phyloP scores from a whole-genome alignment of 2,888 invertebrate genomes.

The Brachypalpus laphriformis region DNA sequence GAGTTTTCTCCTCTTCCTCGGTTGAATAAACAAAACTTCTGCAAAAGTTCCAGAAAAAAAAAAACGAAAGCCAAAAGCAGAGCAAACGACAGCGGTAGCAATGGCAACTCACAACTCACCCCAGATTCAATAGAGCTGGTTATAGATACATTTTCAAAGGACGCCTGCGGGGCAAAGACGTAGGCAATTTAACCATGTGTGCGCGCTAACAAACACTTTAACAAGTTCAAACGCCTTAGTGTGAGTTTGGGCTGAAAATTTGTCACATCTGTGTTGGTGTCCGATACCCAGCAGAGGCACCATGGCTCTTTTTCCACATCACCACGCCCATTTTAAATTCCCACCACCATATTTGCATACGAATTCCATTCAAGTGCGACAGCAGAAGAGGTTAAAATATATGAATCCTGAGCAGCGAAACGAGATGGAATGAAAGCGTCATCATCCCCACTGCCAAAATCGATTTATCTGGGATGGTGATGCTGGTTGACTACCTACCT shows the following conservation, averaged over 20 bases:
- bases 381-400: conserved; percentile 1
- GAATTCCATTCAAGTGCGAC: background rate
- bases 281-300: conserved; percentile 22
- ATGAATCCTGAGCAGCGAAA: background rate
- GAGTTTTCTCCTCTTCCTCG: conserved; percentile 26
- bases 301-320: conserved; percentile 47
- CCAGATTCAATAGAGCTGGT: conserved; percentile 24
- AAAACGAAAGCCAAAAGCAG: background rate
- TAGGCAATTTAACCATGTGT: background rate
- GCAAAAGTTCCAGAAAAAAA: conserved; percentile 62
- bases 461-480: conserved; percentile 25
- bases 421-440: conserved; percentile 21
- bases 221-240: background rate
- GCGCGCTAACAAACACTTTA: conserved; percentile 30
- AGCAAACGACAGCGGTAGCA: conserved; percentile 41
- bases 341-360: conserved; percentile 56
- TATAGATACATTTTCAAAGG: conserved; percentile 45
- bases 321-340: conserved; percentile 65
- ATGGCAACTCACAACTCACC: conserved; percentile 55
- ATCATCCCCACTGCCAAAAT: conserved; percentile 23
- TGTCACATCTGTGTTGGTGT: conserved; percentile 6
- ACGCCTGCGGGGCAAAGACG: conserved; percentile 7
- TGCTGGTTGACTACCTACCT: conserved; percentile 42
- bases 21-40: conserved; percentile 63
- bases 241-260: background rate